Evolutionary conservation across 2,888 invertebrate genomes (phyloP).

Genomic region (Lithophane socia): DNA sequence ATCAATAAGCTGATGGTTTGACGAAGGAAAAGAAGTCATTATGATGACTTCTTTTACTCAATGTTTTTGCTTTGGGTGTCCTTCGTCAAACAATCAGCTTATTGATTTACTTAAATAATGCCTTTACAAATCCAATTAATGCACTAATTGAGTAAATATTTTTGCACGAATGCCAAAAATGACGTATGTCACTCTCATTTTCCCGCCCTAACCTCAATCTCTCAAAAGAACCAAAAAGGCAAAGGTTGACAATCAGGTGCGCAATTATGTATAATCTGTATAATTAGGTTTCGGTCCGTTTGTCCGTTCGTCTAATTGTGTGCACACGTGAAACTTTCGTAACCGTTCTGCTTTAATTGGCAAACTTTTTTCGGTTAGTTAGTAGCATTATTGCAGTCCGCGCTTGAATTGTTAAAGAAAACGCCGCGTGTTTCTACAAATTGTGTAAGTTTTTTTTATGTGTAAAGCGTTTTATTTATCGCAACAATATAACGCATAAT

Average conservation of each 20-base stretch:
- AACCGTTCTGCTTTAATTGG: slow-evolving; percentile 73
- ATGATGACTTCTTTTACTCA: background rate
- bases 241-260: slow-evolving; percentile 56
- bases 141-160: slow-evolving; percentile 31
- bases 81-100: slow-evolving; percentile 18
- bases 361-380: slow-evolving; percentile 67
- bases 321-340: slow-evolving; percentile 72
- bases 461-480: slow-evolving; percentile 33
- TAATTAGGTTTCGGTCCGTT: slow-evolving; percentile 73
- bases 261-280: slow-evolving; percentile 66
- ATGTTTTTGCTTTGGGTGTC: background rate
- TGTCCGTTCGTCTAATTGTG: slow-evolving; percentile 70
- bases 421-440: slow-evolving; percentile 57
- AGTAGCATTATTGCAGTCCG: slow-evolving; percentile 67
- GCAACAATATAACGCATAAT: slow-evolving; percentile 8
- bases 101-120: slow-evolving; percentile 24
- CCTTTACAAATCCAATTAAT: background rate
- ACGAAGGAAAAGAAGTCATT: no score
- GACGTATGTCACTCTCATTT: slow-evolving; percentile 28
- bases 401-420: slow-evolving; percentile 67
- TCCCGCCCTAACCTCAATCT: slow-evolving; percentile 51
- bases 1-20: no score
- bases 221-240: slow-evolving; percentile 60
- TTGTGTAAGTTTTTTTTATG: slow-evolving; percentile 57
- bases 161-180: slow-evolving; percentile 2